Evolutionary conservation across 2,113 vertebrate species (phyloP).

Genomic region (Anguilla rostrata): DNA sequence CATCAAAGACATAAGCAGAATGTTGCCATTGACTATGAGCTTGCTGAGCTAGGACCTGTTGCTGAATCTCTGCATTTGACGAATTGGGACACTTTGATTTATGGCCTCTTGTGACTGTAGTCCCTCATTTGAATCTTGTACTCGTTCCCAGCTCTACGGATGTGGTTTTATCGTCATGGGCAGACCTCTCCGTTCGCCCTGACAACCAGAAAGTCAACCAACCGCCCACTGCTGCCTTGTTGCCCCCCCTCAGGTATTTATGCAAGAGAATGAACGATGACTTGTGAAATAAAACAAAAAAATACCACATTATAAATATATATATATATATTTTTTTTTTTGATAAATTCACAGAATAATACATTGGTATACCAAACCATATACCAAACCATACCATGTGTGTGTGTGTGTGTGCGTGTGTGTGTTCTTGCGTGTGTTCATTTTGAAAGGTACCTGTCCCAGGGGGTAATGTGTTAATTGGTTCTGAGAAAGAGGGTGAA

Average conservation of each 20-base stretch:
- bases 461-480: constrained; percentile 46
- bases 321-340: no score
- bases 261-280: no score
- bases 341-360: neutral
- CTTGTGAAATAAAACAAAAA: neutral
- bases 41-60: neutral
- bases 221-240: constrained; percentile 55
- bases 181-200: constrained; percentile 43
- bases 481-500: constrained; percentile 39
- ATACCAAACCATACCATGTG: neutral
- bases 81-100: neutral
- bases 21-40: no score
- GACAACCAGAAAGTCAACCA: constrained; percentile 59
- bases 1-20: no score
- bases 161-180: constrained; percentile 50
- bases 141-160: constrained; percentile 35
- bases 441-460: constrained; percentile 58
- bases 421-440: neutral
- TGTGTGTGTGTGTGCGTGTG: neutral
- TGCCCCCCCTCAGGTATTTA: constrained; percentile 63
- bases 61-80: neutral
- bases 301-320: no score
- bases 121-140: neutral
- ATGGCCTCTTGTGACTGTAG: neutral
- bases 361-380: neutral